Conservation (phyloP, 2,113 vertebrate species). For the Chlorodrepanis virens region DNA sequence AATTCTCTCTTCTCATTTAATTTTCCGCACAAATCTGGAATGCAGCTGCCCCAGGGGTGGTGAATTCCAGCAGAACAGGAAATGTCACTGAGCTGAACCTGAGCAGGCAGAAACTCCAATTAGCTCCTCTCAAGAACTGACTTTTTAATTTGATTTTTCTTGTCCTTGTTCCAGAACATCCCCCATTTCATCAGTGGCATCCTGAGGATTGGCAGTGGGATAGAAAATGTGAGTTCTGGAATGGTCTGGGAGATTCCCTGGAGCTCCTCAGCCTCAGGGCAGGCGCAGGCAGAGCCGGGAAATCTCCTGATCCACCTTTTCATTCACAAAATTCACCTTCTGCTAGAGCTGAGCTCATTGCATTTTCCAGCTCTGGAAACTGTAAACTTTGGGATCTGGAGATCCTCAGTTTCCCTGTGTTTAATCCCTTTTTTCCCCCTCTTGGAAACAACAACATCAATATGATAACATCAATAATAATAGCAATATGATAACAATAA, state of each 20-base stretch:
- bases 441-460: too few species aligned
- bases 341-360: fast-evolving
- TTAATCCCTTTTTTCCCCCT: background rate
- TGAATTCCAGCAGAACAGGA: background rate
- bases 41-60: background rate
- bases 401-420: background rate
- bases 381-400: background rate
- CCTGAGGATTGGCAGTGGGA: slow-evolving; percentile 68
- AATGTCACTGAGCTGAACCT: background rate
- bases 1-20: background rate
- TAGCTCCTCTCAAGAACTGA: background rate
- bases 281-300: background rate
- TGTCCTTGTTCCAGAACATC: slow-evolving; percentile 32
- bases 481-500: too few species aligned
- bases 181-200: slow-evolving; percentile 59
- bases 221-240: slow-evolving; percentile 69
- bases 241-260: background rate
- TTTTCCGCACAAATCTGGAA: background rate
- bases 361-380: background rate
- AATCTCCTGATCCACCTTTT: background rate
- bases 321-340: background rate
- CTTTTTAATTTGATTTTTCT: background rate
- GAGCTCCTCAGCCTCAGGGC: background rate
- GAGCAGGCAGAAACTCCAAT: background rate
- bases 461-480: too few species aligned